These are phyloP conservation scores for Zaprionus obscuricornis DNA, from an alignment of 2,888 invertebrate species.

Conservation along the genomic window DNA sequence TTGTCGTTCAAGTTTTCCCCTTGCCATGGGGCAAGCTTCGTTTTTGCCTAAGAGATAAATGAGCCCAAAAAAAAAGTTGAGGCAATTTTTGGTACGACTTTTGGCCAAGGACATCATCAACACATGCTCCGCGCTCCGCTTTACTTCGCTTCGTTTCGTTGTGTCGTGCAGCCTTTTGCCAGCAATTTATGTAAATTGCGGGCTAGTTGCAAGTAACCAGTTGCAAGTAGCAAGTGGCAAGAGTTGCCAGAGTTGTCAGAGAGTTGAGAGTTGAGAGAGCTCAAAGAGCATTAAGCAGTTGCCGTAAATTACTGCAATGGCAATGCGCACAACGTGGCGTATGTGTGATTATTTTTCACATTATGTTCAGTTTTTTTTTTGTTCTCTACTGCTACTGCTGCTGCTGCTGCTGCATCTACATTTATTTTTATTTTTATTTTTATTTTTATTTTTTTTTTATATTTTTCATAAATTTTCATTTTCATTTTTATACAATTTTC, in stretches of 20 bases:
- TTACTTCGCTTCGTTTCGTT: too few species aligned
- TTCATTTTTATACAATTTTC: not conserved
- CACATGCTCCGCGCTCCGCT: constrained; percentile 44
- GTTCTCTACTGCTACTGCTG: too few species aligned
- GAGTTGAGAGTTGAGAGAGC: constrained; percentile 8
- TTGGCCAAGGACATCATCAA: constrained; percentile 57
- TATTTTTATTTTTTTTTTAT: not conserved
- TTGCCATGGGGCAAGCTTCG: not conserved
- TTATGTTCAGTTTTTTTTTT: too few species aligned
- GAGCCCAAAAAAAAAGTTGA: constrained; percentile 20
- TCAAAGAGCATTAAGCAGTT: constrained; percentile 40
- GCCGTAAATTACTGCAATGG: constrained; percentile 28
- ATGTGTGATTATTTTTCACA: constrained; percentile 40
- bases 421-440: constrained; percentile 1
- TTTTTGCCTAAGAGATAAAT: constrained; percentile 51
- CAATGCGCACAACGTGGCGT: constrained; percentile 40
- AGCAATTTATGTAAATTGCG: constrained; percentile 58
- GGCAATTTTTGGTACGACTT: constrained; percentile 35
- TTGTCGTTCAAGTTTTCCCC: constrained; percentile 11
- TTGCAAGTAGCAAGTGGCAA: constrained; percentile 16
- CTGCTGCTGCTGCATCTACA: too few species aligned
- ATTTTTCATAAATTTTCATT: not conserved
- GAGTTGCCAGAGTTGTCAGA: constrained; percentile 4
- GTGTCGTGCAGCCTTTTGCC: too few species aligned
- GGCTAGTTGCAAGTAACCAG: constrained; percentile 23